phyloP scores from a whole-genome alignment of 2,797 vertebrate species.

The Ceryle rudis region DNA sequence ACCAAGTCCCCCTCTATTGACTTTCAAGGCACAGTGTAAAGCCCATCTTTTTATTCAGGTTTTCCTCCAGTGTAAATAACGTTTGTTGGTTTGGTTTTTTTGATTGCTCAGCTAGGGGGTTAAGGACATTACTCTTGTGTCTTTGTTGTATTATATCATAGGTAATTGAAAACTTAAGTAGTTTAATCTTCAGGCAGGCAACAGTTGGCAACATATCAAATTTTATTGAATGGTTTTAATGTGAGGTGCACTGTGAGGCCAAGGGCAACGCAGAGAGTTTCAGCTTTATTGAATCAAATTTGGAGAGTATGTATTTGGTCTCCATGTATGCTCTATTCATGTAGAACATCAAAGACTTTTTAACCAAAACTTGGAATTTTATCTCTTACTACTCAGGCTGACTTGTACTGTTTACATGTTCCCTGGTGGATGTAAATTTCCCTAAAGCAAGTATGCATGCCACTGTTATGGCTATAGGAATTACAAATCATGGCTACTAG shows the following conservation, averaged over 20 bases:
- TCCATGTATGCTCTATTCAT: not conserved
- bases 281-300: constrained; percentile 44
- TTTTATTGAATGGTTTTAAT: constrained; percentile 64
- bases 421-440: constrained; percentile 4
- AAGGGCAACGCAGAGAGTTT: not conserved
- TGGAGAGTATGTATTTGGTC: constrained; percentile 20
- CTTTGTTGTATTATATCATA: constrained; percentile 50
- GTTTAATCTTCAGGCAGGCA: constrained; percentile 51
- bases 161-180: constrained; percentile 61
- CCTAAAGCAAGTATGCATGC: not conserved
- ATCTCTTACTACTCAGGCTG: not conserved
- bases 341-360: constrained; percentile 21
- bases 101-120: constrained; percentile 13
- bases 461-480: not conserved
- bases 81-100: not conserved
- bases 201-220: constrained; percentile 39
- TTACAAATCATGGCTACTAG: not conserved
- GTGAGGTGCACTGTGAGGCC: constrained; percentile 2
- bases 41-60: not conserved
- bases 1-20: not conserved
- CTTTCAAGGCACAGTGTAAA: not conserved
- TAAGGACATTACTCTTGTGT: not conserved
- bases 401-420: not conserved
- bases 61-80: not conserved
- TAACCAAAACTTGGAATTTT: constrained; percentile 31